Base-by-base conservation (phyloP, 2,113 vertebrate species). In the Felis catus region DNA sequence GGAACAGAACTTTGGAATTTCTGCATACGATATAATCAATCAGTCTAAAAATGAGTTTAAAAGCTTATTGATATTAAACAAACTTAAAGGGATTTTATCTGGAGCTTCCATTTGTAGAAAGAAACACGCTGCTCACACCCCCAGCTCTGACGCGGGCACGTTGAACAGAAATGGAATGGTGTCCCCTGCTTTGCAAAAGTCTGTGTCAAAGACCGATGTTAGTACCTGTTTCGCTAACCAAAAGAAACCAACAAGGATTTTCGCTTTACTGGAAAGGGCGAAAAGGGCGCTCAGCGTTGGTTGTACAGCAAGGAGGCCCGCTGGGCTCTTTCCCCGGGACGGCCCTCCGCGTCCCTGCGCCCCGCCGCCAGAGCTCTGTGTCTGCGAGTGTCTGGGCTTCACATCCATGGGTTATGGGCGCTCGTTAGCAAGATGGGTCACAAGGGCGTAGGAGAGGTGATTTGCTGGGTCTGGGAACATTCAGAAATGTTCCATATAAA, bases 291-390 rank as follows among this genome's bases (percentile, higher is more conserved):
- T 6, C 16, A 6, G 55, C 18, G 1, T 51, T 51, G 4, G 55
- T 18, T 18, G 7, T 6, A 5, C 18, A 58, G 55, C 55, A 58
- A 58, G 55, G 55, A 58, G 55, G 55, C 18, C 55, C 14, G 18
- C 55, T 19, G 55, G 55, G 55, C 73, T 76, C 73, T 11, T 12
- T 16, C 25, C 41, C 41, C 1, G 25, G n/a, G 74, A 48, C 16
- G 7, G 39, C 41, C 3, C 23, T 74, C 12, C 0, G 25, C 6
- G 7, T 27, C 23, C 14, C 0, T 1, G 12, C 4, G 2, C 29
- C 74, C 14, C 0, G 76, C 41, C 2, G 2, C 45, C 16, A 16
- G 15, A 31, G 29, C 16, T 33, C 29, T 1, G 29, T 29, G 73
- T 27, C 73, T 15, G 39, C 36, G 27, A 31, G 15, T 4, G 2